Conservation (phyloP, 2,888 invertebrate genomes). For the Pterostichus madidus region DNA sequence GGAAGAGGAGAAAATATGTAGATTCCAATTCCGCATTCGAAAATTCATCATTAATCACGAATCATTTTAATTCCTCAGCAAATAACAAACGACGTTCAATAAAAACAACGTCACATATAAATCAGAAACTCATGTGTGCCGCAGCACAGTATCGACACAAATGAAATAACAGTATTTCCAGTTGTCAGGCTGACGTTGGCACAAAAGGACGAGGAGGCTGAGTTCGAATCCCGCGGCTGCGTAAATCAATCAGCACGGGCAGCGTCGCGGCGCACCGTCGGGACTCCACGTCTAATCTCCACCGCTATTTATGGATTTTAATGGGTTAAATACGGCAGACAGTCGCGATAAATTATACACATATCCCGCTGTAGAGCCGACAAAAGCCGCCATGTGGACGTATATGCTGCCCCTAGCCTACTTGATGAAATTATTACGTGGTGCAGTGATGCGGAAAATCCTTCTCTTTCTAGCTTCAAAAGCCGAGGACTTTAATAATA, state of each 20-base stretch:
- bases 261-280: slow-evolving; percentile 16
- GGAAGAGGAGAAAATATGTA: no score
- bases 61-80: slow-evolving; percentile 30
- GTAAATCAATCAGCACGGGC: slow-evolving; percentile 10
- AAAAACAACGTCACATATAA: not conserved
- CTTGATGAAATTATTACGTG: slow-evolving; percentile 23
- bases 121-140: not conserved
- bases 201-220: slow-evolving; percentile 2
- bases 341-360: slow-evolving; percentile 62
- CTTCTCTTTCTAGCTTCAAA: not conserved
- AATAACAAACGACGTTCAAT: not conserved
- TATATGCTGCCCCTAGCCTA: not conserved
- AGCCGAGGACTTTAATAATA: not conserved
- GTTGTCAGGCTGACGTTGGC: not conserved
- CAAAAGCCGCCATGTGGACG: slow-evolving; percentile 33
- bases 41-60: slow-evolving; percentile 14
- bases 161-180: slow-evolving; percentile 21
- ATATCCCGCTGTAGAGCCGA: slow-evolving; percentile 43
- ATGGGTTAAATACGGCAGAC: slow-evolving; percentile 63
- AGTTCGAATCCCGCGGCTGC: slow-evolving; percentile 3
- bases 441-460: not conserved
- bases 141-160: not conserved
- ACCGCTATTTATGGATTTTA: slow-evolving; percentile 66
- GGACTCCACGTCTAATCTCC: slow-evolving; percentile 37
- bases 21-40: slow-evolving; percentile 4